phyloP scores from a whole-genome alignment of 2,113 vertebrate genomes.

The Perca flavescens region DNA sequence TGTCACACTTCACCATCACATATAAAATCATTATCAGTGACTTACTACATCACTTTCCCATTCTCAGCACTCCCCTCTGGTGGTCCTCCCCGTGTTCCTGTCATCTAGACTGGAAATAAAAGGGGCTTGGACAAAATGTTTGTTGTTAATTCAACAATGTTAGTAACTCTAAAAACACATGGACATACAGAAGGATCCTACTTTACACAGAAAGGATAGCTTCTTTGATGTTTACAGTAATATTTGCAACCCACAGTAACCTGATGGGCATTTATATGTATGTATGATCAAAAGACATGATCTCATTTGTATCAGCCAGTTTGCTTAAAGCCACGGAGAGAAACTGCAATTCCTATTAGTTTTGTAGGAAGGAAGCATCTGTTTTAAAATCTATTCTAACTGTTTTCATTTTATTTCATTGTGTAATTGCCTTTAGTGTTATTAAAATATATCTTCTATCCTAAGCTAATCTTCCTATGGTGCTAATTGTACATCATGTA shows the following conservation, averaged over 20 bases:
- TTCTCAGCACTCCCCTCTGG: background rate
- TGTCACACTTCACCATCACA: background rate
- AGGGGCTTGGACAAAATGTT: background rate
- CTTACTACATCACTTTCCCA: conserved; percentile 1
- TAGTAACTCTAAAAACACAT: background rate
- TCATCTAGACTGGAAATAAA: background rate
- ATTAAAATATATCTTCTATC: background rate
- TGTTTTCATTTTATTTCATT: background rate
- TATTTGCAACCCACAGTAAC: background rate
- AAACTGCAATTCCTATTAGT: background rate
- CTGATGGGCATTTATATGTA: background rate
- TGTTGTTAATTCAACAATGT: background rate
- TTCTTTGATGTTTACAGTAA: background rate
- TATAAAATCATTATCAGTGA: background rate
- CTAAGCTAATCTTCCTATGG: conserved; percentile 20
- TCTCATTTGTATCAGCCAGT: background rate
- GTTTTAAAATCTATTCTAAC: background rate
- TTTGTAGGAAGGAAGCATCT: background rate
- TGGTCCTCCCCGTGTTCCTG: background rate
- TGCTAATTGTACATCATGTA: conserved; percentile 36
- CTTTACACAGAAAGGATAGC: background rate
- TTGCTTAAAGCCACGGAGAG: background rate
- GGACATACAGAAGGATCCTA: background rate
- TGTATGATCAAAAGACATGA: background rate
- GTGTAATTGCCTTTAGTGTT: conserved; percentile 28